Percentiles rank a stretch among this genome's conserved stretches.
Conservation (phyloP, 1,140 invertebrate species). For the Drosophila varians region DNA sequence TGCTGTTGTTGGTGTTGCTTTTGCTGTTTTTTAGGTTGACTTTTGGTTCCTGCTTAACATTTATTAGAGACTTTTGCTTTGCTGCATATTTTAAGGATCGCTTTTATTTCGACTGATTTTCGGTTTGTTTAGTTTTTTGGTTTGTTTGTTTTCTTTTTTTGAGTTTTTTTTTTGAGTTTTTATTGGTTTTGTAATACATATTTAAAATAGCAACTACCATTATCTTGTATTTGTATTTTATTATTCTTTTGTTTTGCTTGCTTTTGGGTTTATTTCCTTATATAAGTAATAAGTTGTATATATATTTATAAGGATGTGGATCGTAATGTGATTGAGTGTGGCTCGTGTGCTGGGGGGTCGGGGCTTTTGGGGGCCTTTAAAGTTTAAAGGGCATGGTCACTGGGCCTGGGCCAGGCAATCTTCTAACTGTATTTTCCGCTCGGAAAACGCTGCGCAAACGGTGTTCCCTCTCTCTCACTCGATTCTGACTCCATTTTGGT, state of each 20-base stretch:
- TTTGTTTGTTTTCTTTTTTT: constrained; percentile 21
- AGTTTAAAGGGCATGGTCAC: neutral
- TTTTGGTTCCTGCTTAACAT: constrained; percentile 74
- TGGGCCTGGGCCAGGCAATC: constrained; percentile 30
- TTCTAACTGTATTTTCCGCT: constrained; percentile 23
- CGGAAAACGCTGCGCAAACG: constrained; percentile 57
- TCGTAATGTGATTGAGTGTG: constrained; percentile 32
- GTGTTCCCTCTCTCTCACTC: constrained; percentile 17
- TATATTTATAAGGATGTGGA: constrained; percentile 72
- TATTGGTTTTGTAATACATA: constrained; percentile 72
- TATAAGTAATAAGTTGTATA: constrained; percentile 77
- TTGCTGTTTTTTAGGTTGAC: constrained; percentile 44
- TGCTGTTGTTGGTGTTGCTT: constrained; percentile 36
- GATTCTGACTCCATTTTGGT: constrained; percentile 3
- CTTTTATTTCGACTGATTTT: constrained; percentile 47
- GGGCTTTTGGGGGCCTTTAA: neutral
- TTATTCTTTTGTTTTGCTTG: constrained; percentile 59
- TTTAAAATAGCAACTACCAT: constrained; percentile 81
- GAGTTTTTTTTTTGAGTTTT: constrained; percentile 34
- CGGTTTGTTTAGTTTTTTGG: constrained; percentile 21
- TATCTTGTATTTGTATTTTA: constrained; percentile 56
- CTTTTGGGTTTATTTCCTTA: constrained; percentile 61
- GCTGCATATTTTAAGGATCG: constrained; percentile 54
- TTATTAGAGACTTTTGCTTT: constrained; percentile 46
- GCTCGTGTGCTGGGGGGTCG: constrained; percentile 15